A percentile compares a stretch with the other conserved stretches of the same genome.
Conservation (phyloP, 2,888 invertebrate species). For the Isotomurus palustris region DNA sequence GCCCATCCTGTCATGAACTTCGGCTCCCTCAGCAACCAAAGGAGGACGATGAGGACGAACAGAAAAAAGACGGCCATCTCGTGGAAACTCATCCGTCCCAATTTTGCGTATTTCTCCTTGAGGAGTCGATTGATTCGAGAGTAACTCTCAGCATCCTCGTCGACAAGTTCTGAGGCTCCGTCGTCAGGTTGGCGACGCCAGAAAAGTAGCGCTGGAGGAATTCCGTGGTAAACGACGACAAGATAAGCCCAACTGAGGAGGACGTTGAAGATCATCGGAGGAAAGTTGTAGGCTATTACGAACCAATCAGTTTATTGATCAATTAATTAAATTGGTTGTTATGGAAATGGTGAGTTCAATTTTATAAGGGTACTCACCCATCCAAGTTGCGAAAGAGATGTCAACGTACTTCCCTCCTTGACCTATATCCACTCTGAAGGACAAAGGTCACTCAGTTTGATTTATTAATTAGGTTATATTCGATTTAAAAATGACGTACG, state of each 20-base stretch:
- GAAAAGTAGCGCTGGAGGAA: constrained; percentile 48
- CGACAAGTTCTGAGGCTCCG: too few species aligned
- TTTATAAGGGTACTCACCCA: constrained; percentile 51
- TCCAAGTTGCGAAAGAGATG: constrained; percentile 77
- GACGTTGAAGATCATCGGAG: constrained; percentile 75
- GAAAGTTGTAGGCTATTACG: constrained; percentile 74
- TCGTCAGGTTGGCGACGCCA: too few species aligned
- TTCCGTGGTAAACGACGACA: constrained; percentile 74
- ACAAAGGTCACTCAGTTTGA: too few species aligned
- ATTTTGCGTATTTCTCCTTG: constrained; percentile 66
- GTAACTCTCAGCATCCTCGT: too few species aligned
- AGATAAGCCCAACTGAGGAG: constrained; percentile 71
- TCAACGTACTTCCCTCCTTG: constrained; percentile 49
- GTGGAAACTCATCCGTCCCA: constrained; percentile 76
- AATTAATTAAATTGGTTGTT: background rate
- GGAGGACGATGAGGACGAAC: constrained; percentile 70
- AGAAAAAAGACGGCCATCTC: constrained; percentile 65
- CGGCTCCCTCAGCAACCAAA: constrained; percentile 86
- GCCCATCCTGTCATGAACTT: constrained; percentile 87
- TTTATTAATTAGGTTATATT: too few species aligned
- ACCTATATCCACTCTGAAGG: constrained; percentile 27
- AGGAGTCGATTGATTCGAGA: constrained; percentile 59
- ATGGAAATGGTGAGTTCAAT: background rate
- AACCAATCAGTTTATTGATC: too few species aligned
- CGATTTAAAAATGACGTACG: too few species aligned